Conservation (phyloP, 2,888 invertebrate species). For the Chaitophorus viminalis region DNA sequence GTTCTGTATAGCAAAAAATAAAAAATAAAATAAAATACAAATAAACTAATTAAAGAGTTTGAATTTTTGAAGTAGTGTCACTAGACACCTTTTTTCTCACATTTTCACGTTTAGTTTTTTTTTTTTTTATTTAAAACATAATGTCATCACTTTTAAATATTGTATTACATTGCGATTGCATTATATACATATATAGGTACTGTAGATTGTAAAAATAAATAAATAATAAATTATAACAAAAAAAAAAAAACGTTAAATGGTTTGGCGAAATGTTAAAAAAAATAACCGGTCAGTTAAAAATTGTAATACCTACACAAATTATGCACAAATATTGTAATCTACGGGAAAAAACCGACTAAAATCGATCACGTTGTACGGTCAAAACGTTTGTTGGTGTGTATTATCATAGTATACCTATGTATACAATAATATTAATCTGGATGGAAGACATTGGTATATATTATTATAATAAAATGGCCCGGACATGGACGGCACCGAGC, state of each 20-base stretch:
- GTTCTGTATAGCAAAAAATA: background rate
- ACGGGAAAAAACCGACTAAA: too few species aligned
- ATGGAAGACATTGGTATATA: too few species aligned
- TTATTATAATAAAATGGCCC: too few species aligned
- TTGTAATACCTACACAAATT: too few species aligned
- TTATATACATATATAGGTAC: background rate
- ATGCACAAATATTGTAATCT: too few species aligned
- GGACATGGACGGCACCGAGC: too few species aligned
- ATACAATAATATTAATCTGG: too few species aligned
- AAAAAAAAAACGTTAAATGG: background rate
- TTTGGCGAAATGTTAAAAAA: background rate
- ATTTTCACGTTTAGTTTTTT: background rate
- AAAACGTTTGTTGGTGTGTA: too few species aligned
- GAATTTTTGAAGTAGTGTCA: background rate
- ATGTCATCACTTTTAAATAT: background rate
- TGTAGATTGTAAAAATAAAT: background rate
- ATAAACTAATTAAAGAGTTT: background rate
- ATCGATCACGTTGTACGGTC: too few species aligned
- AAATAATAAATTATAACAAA: background rate
- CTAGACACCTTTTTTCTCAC: background rate
- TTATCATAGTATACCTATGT: too few species aligned
- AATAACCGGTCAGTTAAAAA: too few species aligned
- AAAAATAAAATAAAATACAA: background rate
- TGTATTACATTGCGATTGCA: background rate
- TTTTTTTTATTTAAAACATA: background rate